Evolutionary conservation across 2,113 vertebrate genomes (phyloP), one percentile per base, ranked within the genome.

Genomic region (Saguinus midas): DNA sequence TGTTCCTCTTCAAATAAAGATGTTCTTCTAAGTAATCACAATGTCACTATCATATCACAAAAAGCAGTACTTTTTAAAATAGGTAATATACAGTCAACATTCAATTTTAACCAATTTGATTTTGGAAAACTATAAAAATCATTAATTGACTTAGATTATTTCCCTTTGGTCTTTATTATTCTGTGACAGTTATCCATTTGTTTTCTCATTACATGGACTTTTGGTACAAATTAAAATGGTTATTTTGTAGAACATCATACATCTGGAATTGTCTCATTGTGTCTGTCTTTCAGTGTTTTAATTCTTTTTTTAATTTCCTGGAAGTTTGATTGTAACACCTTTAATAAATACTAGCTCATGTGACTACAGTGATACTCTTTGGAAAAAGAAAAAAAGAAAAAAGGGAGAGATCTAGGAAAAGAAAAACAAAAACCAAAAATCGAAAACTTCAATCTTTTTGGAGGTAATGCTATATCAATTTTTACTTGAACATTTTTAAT

Each of bases 181-280:
- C 7, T 80, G 43, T 55, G 55, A 72, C 7, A 96, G 43, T 10
- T 72, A 72, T 27, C 32, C 5, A 83, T 81, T 70, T 37, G 16
- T 25, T 68, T 89, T 37, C 87, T 91, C 50, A 89, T 80, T 96
- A 23, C 35, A 87, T 10, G 94, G 32, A 94, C n/a, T 95, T 96
- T 95, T 29, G 92, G 57, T 48, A 61, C 35, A 68, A 23, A 61
- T 12, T 13, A 80, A 50, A 37, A 52, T 25, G 40, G 25, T 79
- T 84, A 57, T 81, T 81, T 91, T 13, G 6, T 23, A 81, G 21
- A 48, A 87, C 23, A 64, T 40, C 40, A 32, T 75, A 82, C 25
- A 87, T 55, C 50, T 84, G 16, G 7, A 88, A 87, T 68, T 82
- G 6, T 25, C 79, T 79, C 40, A 79, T n/a, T 35, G 1, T 40